These are phyloP conservation scores for Ailurus styani DNA, from an alignment of 2,113 vertebrate species.

Conservation along the genomic window DNA sequence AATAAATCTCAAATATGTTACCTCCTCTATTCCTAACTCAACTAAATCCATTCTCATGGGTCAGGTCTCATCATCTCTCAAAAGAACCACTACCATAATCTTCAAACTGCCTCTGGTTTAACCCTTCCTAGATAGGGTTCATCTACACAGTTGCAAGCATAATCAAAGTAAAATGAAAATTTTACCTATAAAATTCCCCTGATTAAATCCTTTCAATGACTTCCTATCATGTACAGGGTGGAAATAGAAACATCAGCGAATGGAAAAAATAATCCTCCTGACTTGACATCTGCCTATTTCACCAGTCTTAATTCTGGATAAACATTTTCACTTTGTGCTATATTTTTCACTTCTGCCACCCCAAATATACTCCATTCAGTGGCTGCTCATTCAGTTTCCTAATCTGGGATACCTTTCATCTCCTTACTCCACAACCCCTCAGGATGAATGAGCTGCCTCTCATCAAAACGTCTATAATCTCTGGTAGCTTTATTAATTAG, in stretches of 20 bases:
- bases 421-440: background rate
- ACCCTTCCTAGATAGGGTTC: background rate
- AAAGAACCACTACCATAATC: background rate
- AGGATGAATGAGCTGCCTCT: background rate
- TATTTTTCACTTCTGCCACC: background rate
- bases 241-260: background rate
- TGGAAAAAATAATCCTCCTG: background rate
- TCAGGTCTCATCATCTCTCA: background rate
- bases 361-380: background rate
- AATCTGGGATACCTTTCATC: background rate
- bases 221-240: background rate
- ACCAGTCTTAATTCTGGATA: background rate
- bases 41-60: background rate
- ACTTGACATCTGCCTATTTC: background rate
- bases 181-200: background rate
- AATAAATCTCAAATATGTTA: background rate
- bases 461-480: background rate
- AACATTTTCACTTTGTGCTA: background rate
- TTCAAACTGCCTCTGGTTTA: background rate
- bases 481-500: background rate
- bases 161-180: background rate
- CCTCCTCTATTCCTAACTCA: background rate
- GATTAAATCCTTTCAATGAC: background rate
- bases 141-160: background rate
- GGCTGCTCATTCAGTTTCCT: background rate